phyloP scores from a whole-genome alignment of 2,113 vertebrate species.

The Petaurus breviceps region DNA sequence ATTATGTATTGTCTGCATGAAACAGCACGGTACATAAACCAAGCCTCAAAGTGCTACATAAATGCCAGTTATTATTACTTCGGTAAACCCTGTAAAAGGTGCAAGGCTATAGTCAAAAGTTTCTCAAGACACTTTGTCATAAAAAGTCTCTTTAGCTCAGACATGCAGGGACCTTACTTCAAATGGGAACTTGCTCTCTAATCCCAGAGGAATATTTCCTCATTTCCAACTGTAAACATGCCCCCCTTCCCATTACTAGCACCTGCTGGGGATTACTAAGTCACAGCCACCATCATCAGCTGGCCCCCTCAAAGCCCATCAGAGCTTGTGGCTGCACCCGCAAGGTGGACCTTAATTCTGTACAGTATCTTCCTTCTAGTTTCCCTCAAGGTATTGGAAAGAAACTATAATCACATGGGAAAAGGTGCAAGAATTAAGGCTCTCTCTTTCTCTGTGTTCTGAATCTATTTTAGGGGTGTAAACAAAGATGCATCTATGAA shows the following conservation, averaged over 20 bases:
- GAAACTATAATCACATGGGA: background rate
- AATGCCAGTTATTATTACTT: background rate
- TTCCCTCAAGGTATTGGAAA: background rate
- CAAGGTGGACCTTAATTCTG: background rate
- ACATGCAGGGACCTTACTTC: constrained; percentile 20
- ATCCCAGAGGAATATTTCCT: background rate
- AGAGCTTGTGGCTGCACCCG: background rate
- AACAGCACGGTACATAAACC: background rate
- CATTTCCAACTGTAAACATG: constrained; percentile 31
- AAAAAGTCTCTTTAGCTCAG: constrained; percentile 2
- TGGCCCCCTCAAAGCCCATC: background rate
- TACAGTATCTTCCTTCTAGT: background rate
- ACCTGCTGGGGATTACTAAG: background rate
- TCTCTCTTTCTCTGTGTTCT: background rate
- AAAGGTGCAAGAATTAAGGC: background rate
- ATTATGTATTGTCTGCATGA: background rate
- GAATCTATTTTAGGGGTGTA: background rate
- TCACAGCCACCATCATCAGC: background rate
- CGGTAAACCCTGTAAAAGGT: constrained; percentile 12
- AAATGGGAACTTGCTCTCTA: background rate
- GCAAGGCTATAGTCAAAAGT: constrained; percentile 22
- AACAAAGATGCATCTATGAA: background rate
- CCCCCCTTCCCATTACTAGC: background rate
- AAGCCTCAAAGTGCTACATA: background rate
- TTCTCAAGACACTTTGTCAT: constrained; percentile 37